Evolutionary conservation across 2,797 vertebrate species (phyloP).

Genomic region (Sebastes cheni): DNA sequence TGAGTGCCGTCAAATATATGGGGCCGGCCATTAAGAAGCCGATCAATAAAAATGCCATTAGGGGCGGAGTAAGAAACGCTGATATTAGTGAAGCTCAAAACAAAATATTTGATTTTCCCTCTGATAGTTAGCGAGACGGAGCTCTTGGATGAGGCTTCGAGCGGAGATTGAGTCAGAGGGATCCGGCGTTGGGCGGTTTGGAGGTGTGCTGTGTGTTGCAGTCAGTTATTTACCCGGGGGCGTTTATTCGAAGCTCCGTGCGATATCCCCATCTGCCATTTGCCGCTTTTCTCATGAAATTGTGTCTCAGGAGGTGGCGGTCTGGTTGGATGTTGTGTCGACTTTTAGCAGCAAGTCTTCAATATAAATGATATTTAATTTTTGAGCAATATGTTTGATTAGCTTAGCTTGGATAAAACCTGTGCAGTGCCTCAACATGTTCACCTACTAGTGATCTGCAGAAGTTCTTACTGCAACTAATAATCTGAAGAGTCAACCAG

Average conservation of each 20-base stretch:
- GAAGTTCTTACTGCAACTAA: background rate
- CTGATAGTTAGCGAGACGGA: slow-evolving; percentile 87
- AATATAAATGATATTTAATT: slow-evolving; percentile 7
- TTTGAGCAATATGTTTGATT: slow-evolving; percentile 3
- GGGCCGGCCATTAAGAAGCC: slow-evolving; percentile 92
- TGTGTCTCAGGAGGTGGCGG: slow-evolving; percentile 87
- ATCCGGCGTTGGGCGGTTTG: background rate
- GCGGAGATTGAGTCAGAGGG: slow-evolving; percentile 23
- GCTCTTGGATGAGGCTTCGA: slow-evolving; percentile 77
- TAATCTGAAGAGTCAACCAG: background rate
- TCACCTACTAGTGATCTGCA: background rate
- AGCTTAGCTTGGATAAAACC: background rate
- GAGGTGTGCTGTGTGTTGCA: slow-evolving; percentile 33
- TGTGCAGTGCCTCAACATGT: background rate
- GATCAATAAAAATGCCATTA: slow-evolving; percentile 99
- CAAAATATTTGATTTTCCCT: slow-evolving; percentile 96
- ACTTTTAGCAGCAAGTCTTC: slow-evolving; percentile 11
- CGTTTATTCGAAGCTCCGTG: slow-evolving; percentile 87
- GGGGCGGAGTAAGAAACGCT: slow-evolving; percentile 92
- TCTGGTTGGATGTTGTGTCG: slow-evolving; percentile 83
- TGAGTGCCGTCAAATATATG: slow-evolving; percentile 97
- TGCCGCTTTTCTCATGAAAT: slow-evolving; percentile 88
- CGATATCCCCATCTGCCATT: slow-evolving; percentile 84
- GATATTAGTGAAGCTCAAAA: slow-evolving; percentile 97
- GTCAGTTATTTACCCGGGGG: slow-evolving; percentile 89